Evolutionary conservation across 2,113 vertebrate species (phyloP).

Genomic region (Pterocles burchelli): DNA sequence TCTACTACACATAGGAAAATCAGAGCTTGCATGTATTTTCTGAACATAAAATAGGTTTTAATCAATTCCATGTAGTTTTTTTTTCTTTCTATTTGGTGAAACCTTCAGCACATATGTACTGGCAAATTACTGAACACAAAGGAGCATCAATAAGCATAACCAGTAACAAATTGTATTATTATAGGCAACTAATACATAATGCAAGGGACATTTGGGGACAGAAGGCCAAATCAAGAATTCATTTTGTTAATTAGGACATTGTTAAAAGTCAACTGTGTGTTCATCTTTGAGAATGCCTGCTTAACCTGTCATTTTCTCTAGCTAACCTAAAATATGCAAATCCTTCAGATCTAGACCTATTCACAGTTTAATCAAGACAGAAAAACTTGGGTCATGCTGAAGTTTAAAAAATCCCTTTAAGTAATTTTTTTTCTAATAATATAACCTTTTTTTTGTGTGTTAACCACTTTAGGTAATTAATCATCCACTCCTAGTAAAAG

Average conservation of each 20-base stretch:
- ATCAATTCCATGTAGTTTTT: background rate
- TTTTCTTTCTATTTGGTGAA: background rate
- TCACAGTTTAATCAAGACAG: background rate
- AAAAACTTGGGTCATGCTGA: background rate
- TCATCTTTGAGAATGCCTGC: background rate
- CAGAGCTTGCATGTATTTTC: background rate
- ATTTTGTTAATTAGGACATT: background rate
- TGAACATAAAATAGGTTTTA: background rate
- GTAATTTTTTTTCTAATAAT: background rate
- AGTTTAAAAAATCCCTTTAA: background rate
- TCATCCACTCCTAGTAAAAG: background rate
- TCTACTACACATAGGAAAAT: background rate
- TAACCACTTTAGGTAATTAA: background rate
- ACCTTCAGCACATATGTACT: accelerated
- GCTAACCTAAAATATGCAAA: background rate
- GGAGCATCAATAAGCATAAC: background rate
- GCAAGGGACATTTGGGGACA: background rate
- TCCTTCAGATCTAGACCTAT: background rate
- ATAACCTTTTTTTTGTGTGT: background rate
- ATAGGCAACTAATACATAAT: background rate
- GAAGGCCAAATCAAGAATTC: background rate
- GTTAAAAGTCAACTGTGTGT: background rate
- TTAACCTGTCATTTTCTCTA: background rate
- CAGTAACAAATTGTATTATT: background rate
- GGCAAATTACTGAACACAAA: background rate